phyloP scores from a whole-genome alignment of 2,113 vertebrate species.

The Sciurus niger region DNA sequence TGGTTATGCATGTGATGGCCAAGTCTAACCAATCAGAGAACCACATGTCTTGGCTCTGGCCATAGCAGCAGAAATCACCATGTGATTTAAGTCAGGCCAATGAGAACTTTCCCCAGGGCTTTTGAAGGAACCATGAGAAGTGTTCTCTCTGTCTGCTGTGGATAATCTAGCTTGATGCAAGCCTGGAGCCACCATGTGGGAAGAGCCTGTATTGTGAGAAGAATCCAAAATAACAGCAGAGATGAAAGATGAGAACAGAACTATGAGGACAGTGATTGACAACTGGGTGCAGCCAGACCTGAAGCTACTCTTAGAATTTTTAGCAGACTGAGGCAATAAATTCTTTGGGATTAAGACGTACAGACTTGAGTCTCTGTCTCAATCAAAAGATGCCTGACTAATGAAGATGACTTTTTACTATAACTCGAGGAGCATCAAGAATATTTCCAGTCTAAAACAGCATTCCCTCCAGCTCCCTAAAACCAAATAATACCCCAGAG shows the following conservation, averaged over 20 bases:
- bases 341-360: not conserved
- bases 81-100: not conserved
- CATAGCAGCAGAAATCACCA: not conserved
- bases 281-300: not conserved
- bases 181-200: not conserved
- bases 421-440: not conserved
- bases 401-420: not conserved
- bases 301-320: conserved; percentile 17
- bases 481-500: not conserved
- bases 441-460: not conserved
- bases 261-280: not conserved
- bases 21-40: not conserved
- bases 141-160: not conserved
- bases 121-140: not conserved
- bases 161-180: not conserved
- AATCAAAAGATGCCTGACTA: not conserved
- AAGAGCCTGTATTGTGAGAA: not conserved
- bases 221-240: not conserved
- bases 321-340: not conserved
- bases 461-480: not conserved
- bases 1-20: not conserved
- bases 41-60: no score
- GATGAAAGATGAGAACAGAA: not conserved
- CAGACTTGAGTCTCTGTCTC: conserved; percentile 13
- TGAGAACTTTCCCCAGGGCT: not conserved